A percentile compares a stretch with the other conserved stretches of the same genome.
Conservation (phyloP, 2,113 vertebrate species). For the Ailuropoda melanoleuca region DNA sequence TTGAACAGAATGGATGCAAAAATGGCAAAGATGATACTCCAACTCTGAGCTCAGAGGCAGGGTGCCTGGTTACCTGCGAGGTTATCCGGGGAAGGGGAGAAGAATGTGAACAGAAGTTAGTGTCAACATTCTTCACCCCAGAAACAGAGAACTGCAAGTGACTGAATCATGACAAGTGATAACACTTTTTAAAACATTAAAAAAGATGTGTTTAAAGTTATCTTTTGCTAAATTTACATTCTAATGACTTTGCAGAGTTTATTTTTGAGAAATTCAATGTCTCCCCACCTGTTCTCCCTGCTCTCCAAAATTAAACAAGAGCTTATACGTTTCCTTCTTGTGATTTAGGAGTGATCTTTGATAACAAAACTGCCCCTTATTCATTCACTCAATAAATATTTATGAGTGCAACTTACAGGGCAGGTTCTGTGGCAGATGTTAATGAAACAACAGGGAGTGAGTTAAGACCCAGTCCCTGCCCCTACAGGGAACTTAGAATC, state of each 20-base stretch:
- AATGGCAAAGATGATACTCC: background rate
- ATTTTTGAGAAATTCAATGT: background rate
- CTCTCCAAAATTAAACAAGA: background rate
- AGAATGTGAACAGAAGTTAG: background rate
- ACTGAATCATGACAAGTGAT: background rate
- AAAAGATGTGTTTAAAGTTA: background rate
- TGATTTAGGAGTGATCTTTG: background rate
- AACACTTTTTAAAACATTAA: background rate
- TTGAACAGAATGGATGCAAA: slow-evolving; percentile 45
- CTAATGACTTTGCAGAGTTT: background rate
- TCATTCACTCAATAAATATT: background rate
- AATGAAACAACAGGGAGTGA: background rate
- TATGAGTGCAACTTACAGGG: background rate
- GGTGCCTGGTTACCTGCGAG: background rate
- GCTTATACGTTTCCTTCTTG: background rate
- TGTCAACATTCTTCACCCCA: no score
- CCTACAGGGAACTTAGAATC: background rate
- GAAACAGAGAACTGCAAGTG: background rate
- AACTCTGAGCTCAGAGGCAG: background rate
- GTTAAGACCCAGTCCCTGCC: background rate
- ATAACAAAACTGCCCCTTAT: background rate
- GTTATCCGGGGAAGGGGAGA: background rate
- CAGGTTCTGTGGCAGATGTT: background rate
- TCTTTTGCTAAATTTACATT: background rate
- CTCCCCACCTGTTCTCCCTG: background rate